These are phyloP conservation scores for Phaethon lepturus DNA, from an alignment of 2,113 vertebrate genomes.

Conservation along the genomic window DNA sequence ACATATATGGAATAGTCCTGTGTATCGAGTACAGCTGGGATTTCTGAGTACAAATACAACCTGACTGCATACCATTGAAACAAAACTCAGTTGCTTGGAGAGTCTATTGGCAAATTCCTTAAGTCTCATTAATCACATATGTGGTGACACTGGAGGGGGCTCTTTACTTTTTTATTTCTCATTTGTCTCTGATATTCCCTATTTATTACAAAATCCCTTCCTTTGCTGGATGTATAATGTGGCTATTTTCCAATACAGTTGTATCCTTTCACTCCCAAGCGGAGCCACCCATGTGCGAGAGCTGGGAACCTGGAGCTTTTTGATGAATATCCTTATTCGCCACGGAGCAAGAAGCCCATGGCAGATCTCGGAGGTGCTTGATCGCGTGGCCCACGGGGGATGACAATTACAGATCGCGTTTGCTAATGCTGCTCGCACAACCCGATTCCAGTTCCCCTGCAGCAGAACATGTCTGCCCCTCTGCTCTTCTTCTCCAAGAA, in stretches of 20 bases:
- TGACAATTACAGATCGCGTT: not conserved
- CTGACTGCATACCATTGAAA: constrained; percentile 72
- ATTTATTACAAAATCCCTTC: constrained; percentile 70
- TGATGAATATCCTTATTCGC: constrained; percentile 25
- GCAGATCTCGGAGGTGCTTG: not conserved
- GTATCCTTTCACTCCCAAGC: constrained; percentile 43
- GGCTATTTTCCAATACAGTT: constrained; percentile 58
- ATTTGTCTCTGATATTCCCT: constrained; percentile 71
- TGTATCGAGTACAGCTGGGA: constrained; percentile 60
- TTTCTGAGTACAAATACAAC: constrained; percentile 70
- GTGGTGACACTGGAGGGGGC: constrained; percentile 65
- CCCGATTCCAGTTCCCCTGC: not conserved
- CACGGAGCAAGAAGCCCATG: constrained; percentile 28
- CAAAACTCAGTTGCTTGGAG: constrained; percentile 73
- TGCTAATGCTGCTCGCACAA: not conserved
- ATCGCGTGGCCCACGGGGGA: not conserved
- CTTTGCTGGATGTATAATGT: constrained; percentile 57
- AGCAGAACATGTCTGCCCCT: not conserved
- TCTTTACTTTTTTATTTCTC: constrained; percentile 72
- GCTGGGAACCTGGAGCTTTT: constrained; percentile 34
- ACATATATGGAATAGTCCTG: constrained; percentile 43
- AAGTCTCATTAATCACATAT: constrained; percentile 73
- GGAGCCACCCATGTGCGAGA: constrained; percentile 30
- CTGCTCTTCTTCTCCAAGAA: not conserved
- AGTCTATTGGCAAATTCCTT: constrained; percentile 66